Base-by-base conservation (phyloP, 2,113 vertebrate species). In the Cygnus buccinator region DNA sequence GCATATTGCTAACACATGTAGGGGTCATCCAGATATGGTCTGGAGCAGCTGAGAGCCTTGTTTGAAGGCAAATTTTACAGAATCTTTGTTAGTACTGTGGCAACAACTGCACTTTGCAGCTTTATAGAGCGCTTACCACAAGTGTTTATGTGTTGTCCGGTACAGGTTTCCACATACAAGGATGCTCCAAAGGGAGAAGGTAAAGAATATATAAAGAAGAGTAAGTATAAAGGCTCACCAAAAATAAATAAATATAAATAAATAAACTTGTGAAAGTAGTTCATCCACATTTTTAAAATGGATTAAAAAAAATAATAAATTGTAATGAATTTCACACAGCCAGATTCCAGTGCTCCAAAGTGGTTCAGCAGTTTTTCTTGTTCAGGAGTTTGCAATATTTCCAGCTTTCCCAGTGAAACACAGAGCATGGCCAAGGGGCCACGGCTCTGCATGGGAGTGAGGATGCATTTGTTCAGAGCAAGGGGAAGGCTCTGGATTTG, bases 1-100 rank as follows among this genome's bases (percentile, higher is more conserved):
- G 50, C 50, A 71, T 82, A 93, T 95, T 91, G 75, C 63, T 83
- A 71, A 90, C 92, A 94, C 41, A 57, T 88, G 90, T 18, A 21
- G 28, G 25, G 73, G 67, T 83, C 81, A 83, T 62, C 61, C 62
- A 75, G 91, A 91, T 31, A 70, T 2, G 2, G 33, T 17, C 3
- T 0, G 44, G 81, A 83, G 79, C 48, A 88, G 85, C n/a, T 50
- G 67, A 70, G 78, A 82, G 72, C 29, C 61, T 26, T n/a, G 23
- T 73, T 65, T 91, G 77, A 94, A 84, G 43, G 48, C 52, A 82
- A 81, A 82, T 72, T 76, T 82, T 18, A 50, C 44, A 79, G 39
- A 83, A 61, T 73, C 39, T 82, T 76, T 87, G 39, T 33, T 68
- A 73, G 58, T 87, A 52, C 44, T 19, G 31, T 76, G 66, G 41